Conservation (phyloP, 2,113 vertebrate genomes). For the Smithornis capensis region DNA sequence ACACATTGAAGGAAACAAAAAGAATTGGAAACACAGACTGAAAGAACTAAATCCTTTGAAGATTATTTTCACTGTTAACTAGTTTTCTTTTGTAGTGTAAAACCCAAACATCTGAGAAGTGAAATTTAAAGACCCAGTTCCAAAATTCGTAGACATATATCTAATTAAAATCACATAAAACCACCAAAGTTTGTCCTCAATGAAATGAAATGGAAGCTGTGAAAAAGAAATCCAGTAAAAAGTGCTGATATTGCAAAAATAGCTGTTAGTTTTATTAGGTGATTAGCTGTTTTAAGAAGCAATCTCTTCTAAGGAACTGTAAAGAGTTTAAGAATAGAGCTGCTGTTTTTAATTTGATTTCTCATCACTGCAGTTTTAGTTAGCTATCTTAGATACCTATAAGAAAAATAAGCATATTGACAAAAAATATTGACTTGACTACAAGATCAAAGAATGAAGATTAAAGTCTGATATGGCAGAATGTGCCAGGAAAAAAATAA, state of each 20-base stretch:
- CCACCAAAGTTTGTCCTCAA: not conserved
- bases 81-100: not conserved
- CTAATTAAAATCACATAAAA: slow-evolving; percentile 11
- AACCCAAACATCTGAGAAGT: not conserved
- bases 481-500: not conserved
- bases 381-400: not conserved
- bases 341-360: slow-evolving; percentile 15
- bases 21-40: not conserved
- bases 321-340: not conserved
- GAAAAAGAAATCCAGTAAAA: not conserved
- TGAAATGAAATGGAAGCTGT: not conserved
- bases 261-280: not conserved
- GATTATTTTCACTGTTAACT: not conserved
- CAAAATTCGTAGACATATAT: not conserved
- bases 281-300: not conserved
- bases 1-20: not conserved
- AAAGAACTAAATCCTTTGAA: slow-evolving; percentile 19
- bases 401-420: not conserved
- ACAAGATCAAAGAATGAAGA: slow-evolving; percentile 22
- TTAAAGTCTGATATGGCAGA: slow-evolving; percentile 12
- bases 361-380: not conserved
- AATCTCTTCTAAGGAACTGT: not conserved
- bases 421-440: slow-evolving; percentile 26
- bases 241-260: not conserved
- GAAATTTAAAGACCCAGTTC: not conserved